Percentiles rank a stretch among this genome's conserved stretches.
phyloP scores from a whole-genome alignment of 2,888 invertebrate species.

The Patella depressa region DNA sequence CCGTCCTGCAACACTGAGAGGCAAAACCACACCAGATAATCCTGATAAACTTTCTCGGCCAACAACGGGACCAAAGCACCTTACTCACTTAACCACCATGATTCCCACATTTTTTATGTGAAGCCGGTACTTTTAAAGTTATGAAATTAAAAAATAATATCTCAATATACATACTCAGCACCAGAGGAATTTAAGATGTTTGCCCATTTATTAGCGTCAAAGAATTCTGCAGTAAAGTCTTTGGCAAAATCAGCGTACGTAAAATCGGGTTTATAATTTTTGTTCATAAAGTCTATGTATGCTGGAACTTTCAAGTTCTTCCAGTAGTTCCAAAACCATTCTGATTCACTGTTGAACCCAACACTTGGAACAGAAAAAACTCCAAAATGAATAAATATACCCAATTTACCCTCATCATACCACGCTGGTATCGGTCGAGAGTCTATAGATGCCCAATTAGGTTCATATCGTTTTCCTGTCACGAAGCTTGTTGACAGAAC shows the following conservation, averaged over 20 bases:
- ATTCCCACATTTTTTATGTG: too few species aligned
- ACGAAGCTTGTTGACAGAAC: too few species aligned
- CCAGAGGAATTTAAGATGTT: conserved; percentile 85
- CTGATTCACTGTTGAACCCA: conserved; percentile 65
- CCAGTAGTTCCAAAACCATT: conserved; percentile 94
- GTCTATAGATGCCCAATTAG: conserved; percentile 71
- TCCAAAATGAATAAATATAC: conserved; percentile 73
- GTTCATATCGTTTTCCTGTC: conserved; percentile 36
- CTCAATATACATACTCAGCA: conserved; percentile 78
- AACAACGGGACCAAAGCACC: too few species aligned
- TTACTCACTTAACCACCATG: too few species aligned
- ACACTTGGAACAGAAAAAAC: conserved; percentile 68
- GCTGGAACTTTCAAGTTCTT: conserved; percentile 64
- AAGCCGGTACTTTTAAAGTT: too few species aligned
- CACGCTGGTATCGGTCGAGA: conserved; percentile 69
- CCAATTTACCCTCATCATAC: conserved; percentile 72
- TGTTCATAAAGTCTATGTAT: conserved; percentile 80
- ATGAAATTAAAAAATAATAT: too few species aligned
- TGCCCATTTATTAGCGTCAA: conserved; percentile 87
- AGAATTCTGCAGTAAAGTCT: conserved; percentile 88
- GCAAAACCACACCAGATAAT: too few species aligned
- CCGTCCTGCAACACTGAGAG: too few species aligned
- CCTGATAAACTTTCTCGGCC: too few species aligned
- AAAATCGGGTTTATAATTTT: conserved; percentile 86
- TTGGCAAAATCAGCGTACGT: conserved; percentile 92